A percentile compares a stretch with the other conserved stretches of the same genome.
These are phyloP conservation scores for Eremophila alpestris DNA, from an alignment of 2,797 vertebrate species.

Conservation along the genomic window DNA sequence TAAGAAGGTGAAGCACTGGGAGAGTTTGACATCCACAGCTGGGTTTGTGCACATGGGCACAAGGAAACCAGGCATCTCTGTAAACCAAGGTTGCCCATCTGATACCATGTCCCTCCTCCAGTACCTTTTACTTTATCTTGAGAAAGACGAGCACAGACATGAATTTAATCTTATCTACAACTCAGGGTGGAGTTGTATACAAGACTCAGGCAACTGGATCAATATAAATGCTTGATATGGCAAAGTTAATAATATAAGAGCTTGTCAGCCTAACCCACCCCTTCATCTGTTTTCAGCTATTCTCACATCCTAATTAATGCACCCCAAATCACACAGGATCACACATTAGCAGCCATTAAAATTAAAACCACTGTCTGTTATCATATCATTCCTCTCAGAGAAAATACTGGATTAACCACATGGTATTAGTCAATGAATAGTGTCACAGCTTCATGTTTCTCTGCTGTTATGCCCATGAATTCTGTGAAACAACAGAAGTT, in stretches of 20 bases:
- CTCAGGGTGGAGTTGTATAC: neutral
- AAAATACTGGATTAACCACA: neutral
- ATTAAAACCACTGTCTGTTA: neutral
- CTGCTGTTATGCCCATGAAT: neutral
- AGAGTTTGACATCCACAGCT: neutral
- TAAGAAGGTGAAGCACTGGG: neutral
- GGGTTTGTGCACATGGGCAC: neutral
- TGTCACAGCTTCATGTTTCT: neutral
- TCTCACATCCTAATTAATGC: neutral
- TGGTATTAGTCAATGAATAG: neutral
- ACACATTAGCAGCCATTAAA: neutral
- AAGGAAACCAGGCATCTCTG: neutral
- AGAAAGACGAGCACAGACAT: neutral
- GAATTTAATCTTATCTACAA: neutral
- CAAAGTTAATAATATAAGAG: neutral
- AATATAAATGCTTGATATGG: neutral
- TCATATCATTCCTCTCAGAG: neutral
- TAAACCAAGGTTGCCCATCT: neutral
- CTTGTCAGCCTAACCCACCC: neutral
- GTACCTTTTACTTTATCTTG: neutral
- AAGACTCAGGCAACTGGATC: neutral
- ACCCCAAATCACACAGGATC: neutral
- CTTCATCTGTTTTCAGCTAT: neutral
- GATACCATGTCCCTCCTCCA: neutral
- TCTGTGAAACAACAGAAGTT: neutral